These are phyloP conservation scores for Psococerastis gibbosa DNA, from an alignment of 2,888 invertebrate species.

Conservation along the genomic window DNA sequence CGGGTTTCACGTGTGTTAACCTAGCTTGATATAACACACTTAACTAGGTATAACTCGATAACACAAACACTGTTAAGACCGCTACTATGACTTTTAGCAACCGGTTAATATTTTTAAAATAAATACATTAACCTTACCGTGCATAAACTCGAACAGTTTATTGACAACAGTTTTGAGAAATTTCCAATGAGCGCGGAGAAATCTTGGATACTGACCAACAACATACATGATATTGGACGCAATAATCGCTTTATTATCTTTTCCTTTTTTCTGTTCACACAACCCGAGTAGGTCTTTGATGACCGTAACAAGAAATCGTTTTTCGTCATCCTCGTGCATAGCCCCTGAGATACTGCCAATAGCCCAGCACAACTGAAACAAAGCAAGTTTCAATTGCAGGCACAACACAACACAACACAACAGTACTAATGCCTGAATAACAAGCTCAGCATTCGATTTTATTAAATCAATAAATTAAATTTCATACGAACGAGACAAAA, in stretches of 20 bases:
- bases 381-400: slow-evolving; percentile 13
- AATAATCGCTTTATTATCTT: slow-evolving; percentile 99
- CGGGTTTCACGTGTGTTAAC: too few relatives aligned
- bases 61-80: too few relatives aligned
- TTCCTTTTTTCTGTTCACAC: slow-evolving; percentile 95
- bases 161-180: slow-evolving; percentile 99
- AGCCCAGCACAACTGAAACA: slow-evolving; percentile 77
- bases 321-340: slow-evolving; percentile 98
- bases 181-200: slow-evolving; percentile 98
- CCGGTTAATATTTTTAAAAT: too few relatives aligned
- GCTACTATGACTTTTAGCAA: too few relatives aligned
- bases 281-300: slow-evolving; percentile 93
- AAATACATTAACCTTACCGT: too few relatives aligned
- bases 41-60: too few relatives aligned
- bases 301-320: slow-evolving; percentile 94
- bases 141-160: slow-evolving; percentile 99
- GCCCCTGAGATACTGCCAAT: slow-evolving; percentile 98
- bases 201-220: slow-evolving; percentile 97
- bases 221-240: slow-evolving; percentile 99
- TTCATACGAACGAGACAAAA: too few relatives aligned
- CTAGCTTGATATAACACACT: too few relatives aligned
- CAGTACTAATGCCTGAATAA: slow-evolving; percentile 1
- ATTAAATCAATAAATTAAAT: slow-evolving; percentile 10
- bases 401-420: background rate
- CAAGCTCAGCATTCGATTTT: too few relatives aligned